phyloP scores from a whole-genome alignment of 92 coral and sea anemone species.

The Virgularia gustaviana region DNA sequence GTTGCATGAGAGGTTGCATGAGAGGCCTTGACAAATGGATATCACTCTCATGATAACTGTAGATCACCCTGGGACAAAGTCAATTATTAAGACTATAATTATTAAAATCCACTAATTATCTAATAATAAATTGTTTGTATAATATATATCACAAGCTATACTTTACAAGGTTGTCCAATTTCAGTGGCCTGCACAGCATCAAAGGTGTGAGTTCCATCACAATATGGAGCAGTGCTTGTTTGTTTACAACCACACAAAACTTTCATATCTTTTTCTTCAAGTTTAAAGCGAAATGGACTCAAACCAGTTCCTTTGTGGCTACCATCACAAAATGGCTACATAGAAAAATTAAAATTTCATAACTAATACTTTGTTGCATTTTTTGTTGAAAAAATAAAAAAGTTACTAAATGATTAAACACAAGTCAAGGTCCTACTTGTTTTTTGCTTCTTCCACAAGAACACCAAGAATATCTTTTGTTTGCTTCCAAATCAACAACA shows the following conservation, averaged over 20 bases:
- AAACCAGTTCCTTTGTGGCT: constrained; percentile 85
- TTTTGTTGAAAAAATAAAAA: not conserved
- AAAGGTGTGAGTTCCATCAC: constrained; percentile 89
- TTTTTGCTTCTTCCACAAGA: constrained; percentile 88
- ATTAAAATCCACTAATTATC: not conserved
- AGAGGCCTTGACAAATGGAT: not conserved
- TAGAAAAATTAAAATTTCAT: not conserved
- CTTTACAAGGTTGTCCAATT: constrained; percentile 52
- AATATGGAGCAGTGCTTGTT: constrained; percentile 75
- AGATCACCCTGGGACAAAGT: too few species aligned
- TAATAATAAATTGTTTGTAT: not conserved
- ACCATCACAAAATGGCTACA: constrained; percentile 98
- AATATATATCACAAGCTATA: not conserved
- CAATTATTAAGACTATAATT: too few species aligned
- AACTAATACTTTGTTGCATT: too few species aligned
- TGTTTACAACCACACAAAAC: constrained; percentile 93
- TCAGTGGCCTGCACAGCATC: constrained; percentile 70
- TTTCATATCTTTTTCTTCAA: constrained; percentile 59
- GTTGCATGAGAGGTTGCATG: not conserved
- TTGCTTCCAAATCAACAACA: constrained; percentile 71
- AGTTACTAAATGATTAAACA: not conserved
- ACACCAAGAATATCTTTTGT: constrained; percentile 89
- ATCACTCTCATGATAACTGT: not conserved
- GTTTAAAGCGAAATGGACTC: constrained; percentile 65
- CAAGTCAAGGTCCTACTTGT: constrained; percentile 58